These are phyloP conservation scores for Anorthoa munda DNA, from an alignment of 2,888 invertebrate species.

Conservation along the genomic window DNA sequence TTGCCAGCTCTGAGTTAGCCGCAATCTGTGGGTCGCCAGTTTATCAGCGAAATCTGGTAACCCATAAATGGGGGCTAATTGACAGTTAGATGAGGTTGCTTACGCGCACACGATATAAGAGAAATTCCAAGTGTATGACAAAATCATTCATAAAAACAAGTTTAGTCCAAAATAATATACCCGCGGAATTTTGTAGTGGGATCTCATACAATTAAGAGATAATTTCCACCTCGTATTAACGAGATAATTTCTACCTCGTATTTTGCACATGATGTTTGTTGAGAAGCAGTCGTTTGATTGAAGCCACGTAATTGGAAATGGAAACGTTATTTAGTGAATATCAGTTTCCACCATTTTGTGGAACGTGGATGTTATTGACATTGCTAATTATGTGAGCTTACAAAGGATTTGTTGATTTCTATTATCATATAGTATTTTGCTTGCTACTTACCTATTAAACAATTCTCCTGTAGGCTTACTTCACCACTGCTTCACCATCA, in stretches of 20 bases:
- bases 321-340: constrained; percentile 40
- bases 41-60: too few species aligned
- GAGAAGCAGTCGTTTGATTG: constrained; percentile 30
- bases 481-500: not conserved
- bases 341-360: constrained; percentile 25
- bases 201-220: too few species aligned
- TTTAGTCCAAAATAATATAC: too few species aligned
- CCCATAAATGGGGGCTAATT: too few species aligned
- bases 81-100: too few species aligned
- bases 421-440: not conserved
- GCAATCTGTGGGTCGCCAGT: too few species aligned
- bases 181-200: too few species aligned
- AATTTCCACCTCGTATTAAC: not conserved
- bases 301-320: constrained; percentile 42
- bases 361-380: constrained; percentile 41
- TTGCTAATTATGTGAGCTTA: constrained; percentile 33
- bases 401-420: constrained; percentile 22
- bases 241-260: constrained; percentile 11
- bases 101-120: too few species aligned
- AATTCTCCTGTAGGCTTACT: not conserved
- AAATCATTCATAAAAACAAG: too few species aligned
- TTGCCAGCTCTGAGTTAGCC: too few species aligned
- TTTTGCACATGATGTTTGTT: constrained; percentile 14
- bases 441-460: not conserved
- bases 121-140: too few species aligned